Evolutionary conservation across 2,888 invertebrate species (phyloP), one percentile per base, ranked within the genome.

Genomic region (Lamellibrachia satsuma): DNA sequence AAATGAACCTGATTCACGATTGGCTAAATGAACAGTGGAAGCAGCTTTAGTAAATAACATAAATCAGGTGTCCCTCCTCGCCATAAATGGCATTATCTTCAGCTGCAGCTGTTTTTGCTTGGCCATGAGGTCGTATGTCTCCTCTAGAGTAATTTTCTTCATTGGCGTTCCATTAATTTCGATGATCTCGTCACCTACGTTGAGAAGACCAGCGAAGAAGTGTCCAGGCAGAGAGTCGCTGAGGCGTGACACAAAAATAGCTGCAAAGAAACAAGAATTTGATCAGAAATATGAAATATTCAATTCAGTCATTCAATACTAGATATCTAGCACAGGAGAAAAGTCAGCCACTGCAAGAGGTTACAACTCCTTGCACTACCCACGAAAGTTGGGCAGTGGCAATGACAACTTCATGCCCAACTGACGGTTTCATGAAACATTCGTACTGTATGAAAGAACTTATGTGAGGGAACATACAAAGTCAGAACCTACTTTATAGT

Each of bases 121-220:
- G 22, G 95, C 94, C 94, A 96, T 96, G 92, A 96, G 92, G 92
- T 95, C 94, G 93, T 96, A 95, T 52, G 96, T 95, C 92, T 95
- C 95, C 92, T 96, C 95, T 52, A 96, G 95, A 11, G 95, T 94
- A 90, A 96, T 93, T 90, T 96, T 94, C 90, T 94, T 94, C 6
- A 96, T 94, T 51, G 94, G 93, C 52, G 93, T 93, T 11, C 95
- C 95, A 92, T 96, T 96, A 7, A 96, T 95, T 93, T 96, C 96
- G 6, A 96, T 93, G 75, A 96, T 96, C 92, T 96, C 96, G 93
- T 96, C 96, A 0, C 96, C 96, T 22, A 96, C 94, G 52, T 95
- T 94, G 11, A 96, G 92, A 6, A 96, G 93, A 9, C 96, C 96
- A 3, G 96, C 95, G 93, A 96, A 95, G 92, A 95, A 94, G 91